Percentiles rank a stretch among this genome's conserved stretches.
Evolutionary conservation across 2,797 vertebrate species (phyloP).

Genomic region (Ptychobarbus kaznakovi): DNA sequence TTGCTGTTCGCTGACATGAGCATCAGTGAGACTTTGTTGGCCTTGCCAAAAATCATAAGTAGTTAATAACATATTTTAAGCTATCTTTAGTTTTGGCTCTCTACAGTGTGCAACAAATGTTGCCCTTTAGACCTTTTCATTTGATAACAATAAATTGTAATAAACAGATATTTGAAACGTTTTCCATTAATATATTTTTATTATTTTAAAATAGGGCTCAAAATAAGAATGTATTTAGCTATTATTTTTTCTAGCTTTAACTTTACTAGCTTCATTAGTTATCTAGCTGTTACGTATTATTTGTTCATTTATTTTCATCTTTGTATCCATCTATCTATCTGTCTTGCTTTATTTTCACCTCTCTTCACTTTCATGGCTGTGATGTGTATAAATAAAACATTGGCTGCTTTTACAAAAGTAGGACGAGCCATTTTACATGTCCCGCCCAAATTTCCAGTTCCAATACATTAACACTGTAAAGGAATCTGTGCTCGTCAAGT

Average conservation of each 20-base stretch:
- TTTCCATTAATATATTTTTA: background rate
- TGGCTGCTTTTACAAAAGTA: constrained; percentile 1
- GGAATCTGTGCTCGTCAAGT: background rate
- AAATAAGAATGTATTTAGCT: background rate
- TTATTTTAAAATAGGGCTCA: background rate
- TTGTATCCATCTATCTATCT: background rate
- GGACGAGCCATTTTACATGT: background rate
- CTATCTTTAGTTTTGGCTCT: constrained; percentile 37
- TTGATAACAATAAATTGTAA: constrained; percentile 16
- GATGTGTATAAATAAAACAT: background rate
- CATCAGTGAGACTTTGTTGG: constrained; percentile 21
- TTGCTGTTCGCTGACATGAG: constrained; percentile 35
- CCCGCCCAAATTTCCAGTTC: background rate
- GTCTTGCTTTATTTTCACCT: background rate
- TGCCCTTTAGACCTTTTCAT: constrained; percentile 14
- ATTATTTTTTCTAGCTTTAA: background rate
- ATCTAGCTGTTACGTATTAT: background rate
- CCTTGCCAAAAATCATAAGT: constrained; percentile 33
- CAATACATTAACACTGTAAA: background rate
- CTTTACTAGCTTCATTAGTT: background rate
- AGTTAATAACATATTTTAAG: constrained; percentile 19
- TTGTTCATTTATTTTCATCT: background rate
- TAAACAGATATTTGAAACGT: background rate
- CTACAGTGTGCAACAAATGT: constrained; percentile 23
- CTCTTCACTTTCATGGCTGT: constrained; percentile 14